Percentiles rank a stretch among this genome's conserved stretches.
These are phyloP conservation scores for Sebastes ruberrimus DNA, from an alignment of 2,797 vertebrate genomes.

Conservation along the genomic window DNA sequence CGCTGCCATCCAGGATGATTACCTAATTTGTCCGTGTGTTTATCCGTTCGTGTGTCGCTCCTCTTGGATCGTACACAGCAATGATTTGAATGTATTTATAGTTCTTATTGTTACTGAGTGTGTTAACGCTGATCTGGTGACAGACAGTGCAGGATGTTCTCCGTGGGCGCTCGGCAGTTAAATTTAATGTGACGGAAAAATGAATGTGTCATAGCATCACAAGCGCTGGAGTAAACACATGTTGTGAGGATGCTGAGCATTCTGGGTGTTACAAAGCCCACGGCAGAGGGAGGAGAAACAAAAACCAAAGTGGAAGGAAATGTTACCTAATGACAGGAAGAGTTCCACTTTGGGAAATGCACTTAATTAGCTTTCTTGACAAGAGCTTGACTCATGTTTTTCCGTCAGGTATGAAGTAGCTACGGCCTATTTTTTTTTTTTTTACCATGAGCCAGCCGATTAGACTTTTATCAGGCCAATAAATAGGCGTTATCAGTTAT, in stretches of 20 bases:
- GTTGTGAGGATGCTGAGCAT: neutral
- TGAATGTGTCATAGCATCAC: slow-evolving; percentile 19
- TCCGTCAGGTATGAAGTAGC: neutral
- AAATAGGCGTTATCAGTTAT: neutral
- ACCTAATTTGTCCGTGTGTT: slow-evolving; percentile 46
- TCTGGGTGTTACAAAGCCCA: neutral
- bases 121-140: slow-evolving; percentile 14
- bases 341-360: neutral
- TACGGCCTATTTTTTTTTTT: neutral
- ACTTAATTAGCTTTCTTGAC: neutral
- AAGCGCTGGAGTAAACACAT: neutral
- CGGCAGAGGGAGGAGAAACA: neutral
- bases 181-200: slow-evolving; percentile 25
- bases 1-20: slow-evolving; percentile 15
- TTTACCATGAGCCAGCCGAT: neutral
- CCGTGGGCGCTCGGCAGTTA: slow-evolving; percentile 26
- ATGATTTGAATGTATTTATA: slow-evolving; percentile 69
- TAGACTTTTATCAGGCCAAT: too few relatives aligned
- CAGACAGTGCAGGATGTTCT: slow-evolving; percentile 19
- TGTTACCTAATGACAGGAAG: neutral
- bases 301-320: neutral
- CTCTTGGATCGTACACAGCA: slow-evolving; percentile 5
- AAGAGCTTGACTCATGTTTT: neutral
- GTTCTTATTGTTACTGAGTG: slow-evolving; percentile 9
- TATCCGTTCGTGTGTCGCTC: slow-evolving; percentile 43